phyloP scores from a whole-genome alignment of 2,113 vertebrate species.

The Caretta caretta region DNA sequence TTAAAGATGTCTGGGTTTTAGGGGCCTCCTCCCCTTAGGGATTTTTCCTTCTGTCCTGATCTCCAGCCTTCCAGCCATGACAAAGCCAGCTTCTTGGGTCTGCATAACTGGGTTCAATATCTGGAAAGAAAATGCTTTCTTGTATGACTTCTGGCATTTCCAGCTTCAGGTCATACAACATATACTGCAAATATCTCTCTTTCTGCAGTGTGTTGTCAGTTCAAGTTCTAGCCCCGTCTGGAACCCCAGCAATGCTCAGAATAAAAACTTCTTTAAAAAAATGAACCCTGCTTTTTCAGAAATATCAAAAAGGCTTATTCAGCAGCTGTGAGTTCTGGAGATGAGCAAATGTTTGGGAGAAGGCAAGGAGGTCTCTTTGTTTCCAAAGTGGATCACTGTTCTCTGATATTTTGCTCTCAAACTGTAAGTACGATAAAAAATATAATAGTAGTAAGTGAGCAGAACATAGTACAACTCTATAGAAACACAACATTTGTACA shows the following conservation, averaged over 20 bases:
- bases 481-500: background rate
- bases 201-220: background rate
- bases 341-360: background rate
- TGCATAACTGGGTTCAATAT: background rate
- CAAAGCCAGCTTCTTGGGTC: background rate
- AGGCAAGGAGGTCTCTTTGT: background rate
- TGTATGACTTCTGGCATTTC: background rate
- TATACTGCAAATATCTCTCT: background rate
- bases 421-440: background rate
- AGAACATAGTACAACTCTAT: background rate
- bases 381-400: background rate
- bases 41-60: background rate
- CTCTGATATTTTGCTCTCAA: background rate
- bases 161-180: background rate
- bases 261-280: background rate
- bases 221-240: background rate
- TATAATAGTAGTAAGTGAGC: background rate
- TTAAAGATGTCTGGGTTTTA: background rate
- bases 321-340: background rate
- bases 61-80: background rate
- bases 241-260: background rate
- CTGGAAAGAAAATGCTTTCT: background rate
- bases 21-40: background rate
- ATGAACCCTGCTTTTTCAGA: background rate
- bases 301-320: background rate